A percentile compares a stretch with the other conserved stretches of the same genome.
phyloP scores from a whole-genome alignment of 2,113 vertebrate genomes.

The Lasiurus borealis region DNA sequence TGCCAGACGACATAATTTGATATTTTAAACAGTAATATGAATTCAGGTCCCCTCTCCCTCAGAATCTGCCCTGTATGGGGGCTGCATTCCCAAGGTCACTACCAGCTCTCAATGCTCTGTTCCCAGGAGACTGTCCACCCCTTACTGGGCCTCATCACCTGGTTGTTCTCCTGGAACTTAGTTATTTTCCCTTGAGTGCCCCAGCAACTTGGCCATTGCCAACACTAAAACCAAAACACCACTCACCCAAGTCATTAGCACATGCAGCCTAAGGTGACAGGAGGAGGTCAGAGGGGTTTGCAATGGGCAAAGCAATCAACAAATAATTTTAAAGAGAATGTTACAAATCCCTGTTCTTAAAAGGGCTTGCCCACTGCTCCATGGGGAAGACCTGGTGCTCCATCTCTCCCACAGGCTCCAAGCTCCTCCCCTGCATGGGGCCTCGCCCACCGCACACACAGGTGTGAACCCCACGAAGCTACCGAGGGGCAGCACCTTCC shows the following conservation, averaged over 20 bases:
- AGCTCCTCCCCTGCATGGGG: not conserved
- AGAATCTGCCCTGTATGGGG: too few species aligned
- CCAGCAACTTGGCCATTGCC: not conserved
- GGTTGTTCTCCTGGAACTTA: not conserved
- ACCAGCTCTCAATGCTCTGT: not conserved
- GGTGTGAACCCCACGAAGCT: not conserved
- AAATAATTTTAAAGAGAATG: not conserved
- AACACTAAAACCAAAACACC: not conserved
- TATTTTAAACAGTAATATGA: not conserved
- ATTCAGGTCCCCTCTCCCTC: not conserved
- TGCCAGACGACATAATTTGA: not conserved
- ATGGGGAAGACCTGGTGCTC: not conserved
- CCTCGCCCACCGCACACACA: not conserved
- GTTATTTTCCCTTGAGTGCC: not conserved
- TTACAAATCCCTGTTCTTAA: not conserved
- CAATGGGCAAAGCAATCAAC: not conserved
- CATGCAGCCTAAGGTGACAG: not conserved
- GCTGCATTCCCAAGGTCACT: not conserved
- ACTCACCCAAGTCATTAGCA: not conserved
- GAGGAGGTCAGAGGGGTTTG: not conserved
- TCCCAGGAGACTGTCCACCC: not conserved
- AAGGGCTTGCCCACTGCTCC: not conserved
- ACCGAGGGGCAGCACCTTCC: not conserved
- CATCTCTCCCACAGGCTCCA: not conserved
- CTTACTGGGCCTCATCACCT: not conserved